Evolutionary conservation across 2,888 invertebrate genomes (phyloP).

Genomic region (Orchesella flavescens): DNA sequence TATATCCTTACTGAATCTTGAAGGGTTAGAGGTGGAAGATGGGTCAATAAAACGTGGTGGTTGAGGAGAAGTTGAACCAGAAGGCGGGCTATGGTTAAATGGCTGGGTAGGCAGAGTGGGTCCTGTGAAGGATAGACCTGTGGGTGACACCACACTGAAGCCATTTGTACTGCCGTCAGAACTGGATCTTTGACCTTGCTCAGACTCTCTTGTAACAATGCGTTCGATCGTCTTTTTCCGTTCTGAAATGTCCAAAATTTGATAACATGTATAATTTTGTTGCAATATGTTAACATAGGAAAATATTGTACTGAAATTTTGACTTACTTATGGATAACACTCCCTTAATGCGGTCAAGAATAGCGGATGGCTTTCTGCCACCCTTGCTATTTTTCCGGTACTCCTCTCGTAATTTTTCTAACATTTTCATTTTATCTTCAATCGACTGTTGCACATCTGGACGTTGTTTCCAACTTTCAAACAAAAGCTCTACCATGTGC

Average conservation of each 20-base stretch:
- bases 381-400: constrained; percentile 76
- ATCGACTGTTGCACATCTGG: constrained; percentile 90
- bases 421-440: constrained; percentile 85
- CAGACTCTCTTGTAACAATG: background rate
- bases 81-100: background rate
- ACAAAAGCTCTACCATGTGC: constrained; percentile 87
- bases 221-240: constrained; percentile 17
- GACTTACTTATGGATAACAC: constrained; percentile 32
- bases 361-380: constrained; percentile 6
- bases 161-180: background rate
- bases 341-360: constrained; percentile 17
- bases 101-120: constrained; percentile 24
- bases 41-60: background rate
- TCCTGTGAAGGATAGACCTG: constrained; percentile 38
- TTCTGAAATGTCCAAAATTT: no score
- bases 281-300: no score
- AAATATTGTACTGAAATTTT: no score
- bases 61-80: constrained; percentile 6
- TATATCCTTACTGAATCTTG: background rate
- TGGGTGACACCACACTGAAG: constrained; percentile 22
- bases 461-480: constrained; percentile 89
- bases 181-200: background rate
- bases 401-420: constrained; percentile 85
- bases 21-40: background rate
- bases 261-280: no score